Base-by-base conservation (phyloP, 2,888 invertebrate genomes). In the Dromius quadrimaculatus region DNA sequence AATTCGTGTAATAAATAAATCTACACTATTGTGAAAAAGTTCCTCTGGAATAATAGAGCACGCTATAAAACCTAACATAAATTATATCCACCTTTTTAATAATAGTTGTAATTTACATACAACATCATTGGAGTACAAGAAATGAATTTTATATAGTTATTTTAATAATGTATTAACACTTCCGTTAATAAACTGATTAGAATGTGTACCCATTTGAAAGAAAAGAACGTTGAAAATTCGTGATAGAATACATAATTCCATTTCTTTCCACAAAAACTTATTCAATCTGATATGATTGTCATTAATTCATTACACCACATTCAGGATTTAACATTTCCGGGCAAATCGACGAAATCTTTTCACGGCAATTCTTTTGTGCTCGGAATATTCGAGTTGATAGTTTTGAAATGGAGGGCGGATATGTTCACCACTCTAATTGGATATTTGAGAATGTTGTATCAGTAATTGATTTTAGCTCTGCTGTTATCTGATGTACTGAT, bases 361-460 rank as follows among this genome's bases (percentile, higher is more conserved):
- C 62, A 32, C 15, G 23, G 36, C 13, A 57, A 43, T 38, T 43
- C 43, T 62, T 62, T 62, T 62, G 62, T 43, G 6, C 17, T 0
- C 15, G 41, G 22, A 34, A 59, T 38, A 22, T 61, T 61, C 47
- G 15, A 41, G 11, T 15, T 15, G 4, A 23, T 20, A 22, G 22
- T 47, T 47, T 47, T 19, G 11, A 11, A 6, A 41, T 20, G 45
- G 4, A 6, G 19, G 2, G 63, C n/a, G 64, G 45, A 19, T 28
- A 47, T 47, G 64, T 47, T 64, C 45, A 32, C 6, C 45, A 13
- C 38, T 19, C 68, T 69, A 69, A 69, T 69, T 69, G 68, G 68
- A 45, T 69, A 69, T 69, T 69, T 69, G 68, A 69, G 68, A 69
- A 59, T 45, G 61, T 61, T 59, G 68, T 61, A 69, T 69, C 68